phyloP scores from a whole-genome alignment of 2,888 invertebrate genomes.

The Hermaeophaga mercurialis region DNA sequence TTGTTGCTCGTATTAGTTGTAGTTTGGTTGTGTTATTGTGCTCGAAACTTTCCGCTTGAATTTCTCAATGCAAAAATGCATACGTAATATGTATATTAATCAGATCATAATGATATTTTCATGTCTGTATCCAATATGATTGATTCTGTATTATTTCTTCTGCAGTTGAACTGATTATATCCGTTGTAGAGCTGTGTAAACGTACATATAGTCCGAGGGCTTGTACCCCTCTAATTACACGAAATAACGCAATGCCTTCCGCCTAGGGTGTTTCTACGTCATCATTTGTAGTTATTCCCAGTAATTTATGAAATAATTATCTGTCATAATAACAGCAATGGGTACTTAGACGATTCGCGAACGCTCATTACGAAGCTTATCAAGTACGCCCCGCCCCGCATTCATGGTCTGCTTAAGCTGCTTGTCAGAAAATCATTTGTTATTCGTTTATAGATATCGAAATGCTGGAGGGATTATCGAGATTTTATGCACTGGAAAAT shows the following conservation, averaged over 20 bases:
- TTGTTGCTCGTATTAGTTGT: too few species aligned
- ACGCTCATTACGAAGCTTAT: constrained; percentile 9
- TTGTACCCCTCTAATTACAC: constrained; percentile 30
- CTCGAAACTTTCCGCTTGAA: too few species aligned
- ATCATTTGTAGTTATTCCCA: constrained; percentile 31
- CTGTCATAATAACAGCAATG: constrained; percentile 32
- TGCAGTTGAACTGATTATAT: too few species aligned
- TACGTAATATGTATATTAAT: too few species aligned
- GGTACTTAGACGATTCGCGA: constrained; percentile 13
- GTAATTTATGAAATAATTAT: constrained; percentile 36
- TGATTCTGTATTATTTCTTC: too few species aligned
- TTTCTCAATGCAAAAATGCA: too few species aligned
- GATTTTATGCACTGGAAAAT: too few species aligned
- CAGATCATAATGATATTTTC: too few species aligned
- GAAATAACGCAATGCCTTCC: constrained; percentile 22
- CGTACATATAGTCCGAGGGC: constrained; percentile 21
- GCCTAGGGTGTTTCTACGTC: constrained; percentile 29
- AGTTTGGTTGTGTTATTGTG: too few species aligned
- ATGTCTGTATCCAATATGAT: too few species aligned
- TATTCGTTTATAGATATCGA: background rate
- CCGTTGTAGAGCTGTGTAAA: background rate
- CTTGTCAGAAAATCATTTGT: constrained; percentile 1
- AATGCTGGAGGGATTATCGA: background rate
- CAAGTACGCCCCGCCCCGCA: constrained; percentile 10
- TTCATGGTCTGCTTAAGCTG: background rate